Evolutionary conservation across 2,888 invertebrate species (phyloP).

Genomic region (Catocala sponsa): DNA sequence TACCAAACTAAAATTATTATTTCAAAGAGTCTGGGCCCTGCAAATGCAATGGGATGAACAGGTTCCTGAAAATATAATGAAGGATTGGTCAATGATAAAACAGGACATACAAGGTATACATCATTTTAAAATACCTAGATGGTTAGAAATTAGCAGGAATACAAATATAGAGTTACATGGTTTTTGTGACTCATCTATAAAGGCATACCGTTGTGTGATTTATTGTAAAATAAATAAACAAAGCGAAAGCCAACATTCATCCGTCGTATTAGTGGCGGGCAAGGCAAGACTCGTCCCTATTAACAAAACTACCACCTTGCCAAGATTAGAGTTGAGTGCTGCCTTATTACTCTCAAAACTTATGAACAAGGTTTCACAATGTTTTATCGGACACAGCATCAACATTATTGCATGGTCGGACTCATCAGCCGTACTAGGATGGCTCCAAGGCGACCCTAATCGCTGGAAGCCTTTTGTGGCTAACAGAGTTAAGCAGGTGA

Average conservation of each 20-base stretch:
- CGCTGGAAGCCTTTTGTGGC: conserved; percentile 22
- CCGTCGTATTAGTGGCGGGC: neutral
- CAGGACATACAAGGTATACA: too few species aligned
- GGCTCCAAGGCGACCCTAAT: conserved; percentile 13
- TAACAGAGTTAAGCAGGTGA: conserved; percentile 14
- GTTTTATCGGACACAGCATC: neutral
- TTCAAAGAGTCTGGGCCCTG: too few species aligned
- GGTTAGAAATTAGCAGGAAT: too few species aligned
- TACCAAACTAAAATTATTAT: too few species aligned
- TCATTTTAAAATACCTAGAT: too few species aligned
- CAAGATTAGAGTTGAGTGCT: conserved; percentile 8
- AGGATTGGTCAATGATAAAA: too few species aligned
- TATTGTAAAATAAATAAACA: conserved; percentile 5
- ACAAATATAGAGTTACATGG: neutral
- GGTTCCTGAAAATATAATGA: too few species aligned
- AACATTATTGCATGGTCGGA: conserved; percentile 1
- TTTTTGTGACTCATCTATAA: conserved; percentile 14
- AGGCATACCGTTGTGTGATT: conserved; percentile 11
- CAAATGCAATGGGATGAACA: too few species aligned
- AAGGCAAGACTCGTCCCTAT: conserved; percentile 12
- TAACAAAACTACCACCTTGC: conserved; percentile 5
- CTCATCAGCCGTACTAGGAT: conserved; percentile 11
- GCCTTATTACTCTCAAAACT: conserved; percentile 3
- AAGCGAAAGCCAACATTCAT: neutral
- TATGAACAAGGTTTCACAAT: neutral